Evolutionary conservation across 2,113 vertebrate genomes (phyloP).

Genomic region (Sinocyclocheilus maitianheensis): DNA sequence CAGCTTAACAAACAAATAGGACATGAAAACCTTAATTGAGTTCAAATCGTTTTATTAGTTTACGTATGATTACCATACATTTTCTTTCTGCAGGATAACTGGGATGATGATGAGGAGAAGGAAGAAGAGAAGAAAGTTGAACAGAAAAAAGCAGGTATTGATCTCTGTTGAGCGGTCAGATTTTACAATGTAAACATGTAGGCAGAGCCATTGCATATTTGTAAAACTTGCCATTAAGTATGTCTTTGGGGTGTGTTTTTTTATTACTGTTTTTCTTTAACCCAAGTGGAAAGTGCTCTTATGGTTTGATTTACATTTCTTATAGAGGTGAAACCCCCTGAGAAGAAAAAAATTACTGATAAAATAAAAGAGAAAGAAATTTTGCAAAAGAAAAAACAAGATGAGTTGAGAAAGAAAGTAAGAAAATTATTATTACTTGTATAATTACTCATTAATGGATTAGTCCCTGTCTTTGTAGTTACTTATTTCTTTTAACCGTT

Average conservation of each 20-base stretch:
- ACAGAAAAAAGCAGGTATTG: conserved; percentile 63
- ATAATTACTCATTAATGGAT: not conserved
- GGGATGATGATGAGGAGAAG: conserved; percentile 84
- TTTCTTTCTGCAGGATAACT: conserved; percentile 81
- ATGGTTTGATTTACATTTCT: conserved; percentile 34
- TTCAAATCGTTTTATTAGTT: not conserved
- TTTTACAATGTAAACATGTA: not conserved
- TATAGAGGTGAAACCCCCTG: conserved; percentile 80
- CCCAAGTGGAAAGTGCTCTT: not conserved
- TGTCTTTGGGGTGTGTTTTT: not conserved
- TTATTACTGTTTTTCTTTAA: conserved; percentile 8
- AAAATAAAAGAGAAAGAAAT: conserved; percentile 88
- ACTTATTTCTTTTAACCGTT: not conserved
- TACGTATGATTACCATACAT: not conserved
- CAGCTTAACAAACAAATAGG: not conserved
- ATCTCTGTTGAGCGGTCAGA: not conserved
- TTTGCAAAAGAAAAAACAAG: conserved; percentile 79
- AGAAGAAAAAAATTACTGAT: conserved; percentile 86
- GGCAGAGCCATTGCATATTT: not conserved
- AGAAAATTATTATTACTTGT: conserved; percentile 34
- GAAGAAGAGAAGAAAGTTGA: conserved; percentile 81
- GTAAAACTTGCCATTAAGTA: not conserved
- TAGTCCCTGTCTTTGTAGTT: not conserved
- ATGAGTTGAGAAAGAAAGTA: conserved; percentile 82
- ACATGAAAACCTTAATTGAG: not conserved